Evolutionary conservation across 2,797 vertebrate genomes (phyloP), one percentile per base, ranked within the genome.

Genomic region (Myiotriccus ornatus): DNA sequence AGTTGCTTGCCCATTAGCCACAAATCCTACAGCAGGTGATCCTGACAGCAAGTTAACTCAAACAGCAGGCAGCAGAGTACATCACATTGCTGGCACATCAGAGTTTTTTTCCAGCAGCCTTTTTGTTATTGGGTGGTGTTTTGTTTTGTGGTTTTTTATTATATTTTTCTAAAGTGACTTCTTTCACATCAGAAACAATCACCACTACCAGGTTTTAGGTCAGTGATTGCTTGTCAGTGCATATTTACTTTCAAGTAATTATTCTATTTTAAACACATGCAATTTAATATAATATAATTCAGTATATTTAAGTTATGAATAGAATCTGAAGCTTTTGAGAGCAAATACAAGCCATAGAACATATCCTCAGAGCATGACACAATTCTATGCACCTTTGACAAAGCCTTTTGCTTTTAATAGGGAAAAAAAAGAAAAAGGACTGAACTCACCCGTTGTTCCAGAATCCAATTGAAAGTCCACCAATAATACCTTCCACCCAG

Each of bases 151-250:
- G 1, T 34, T 6, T 21, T 28, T 47, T 64, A 62, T 30, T 52
- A 30, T 62, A 62, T 55, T 27, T 56, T 10, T 63, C 64, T 81
- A 14, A 96, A 94, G 59, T 77, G 53, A 67, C 41, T 77, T 90
- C 60, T n/a, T 43, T 68, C 74, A 70, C 73, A 77, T 93, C 55
- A 77, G 70, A 95, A 95, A 93, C 57, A 85, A 83, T 89, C 76
- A 74, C 60, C 60, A 89, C 79, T 60, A 79, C 69, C 59, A 94
- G 44, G 32, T 92, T 97, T 97, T 87, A 94, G 88, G 87, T 75
- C 77, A 64, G 84, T 41, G n/a, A 52, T 78, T 81, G 75, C 50
- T 47, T 71, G 67, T 84, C 91, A 81, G 10, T 5, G 2, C 32
- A 35, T 18, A 23, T 83, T 88, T 75, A 30, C 46, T 87, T 82